Base-by-base conservation (phyloP, 2,797 vertebrate genomes). In the Nannoperca obscura region DNA sequence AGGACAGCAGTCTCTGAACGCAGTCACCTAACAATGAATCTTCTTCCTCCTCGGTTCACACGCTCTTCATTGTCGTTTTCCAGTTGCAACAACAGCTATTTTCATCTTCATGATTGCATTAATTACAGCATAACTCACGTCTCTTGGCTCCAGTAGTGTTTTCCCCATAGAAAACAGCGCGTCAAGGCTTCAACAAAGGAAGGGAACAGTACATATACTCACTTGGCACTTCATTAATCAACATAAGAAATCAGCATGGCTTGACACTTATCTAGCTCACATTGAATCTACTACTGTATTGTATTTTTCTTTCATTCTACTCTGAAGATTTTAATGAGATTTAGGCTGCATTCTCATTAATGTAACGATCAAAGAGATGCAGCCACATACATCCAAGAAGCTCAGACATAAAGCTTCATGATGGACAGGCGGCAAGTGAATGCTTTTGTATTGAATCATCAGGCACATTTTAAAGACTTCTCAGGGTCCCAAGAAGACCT, bases 141-240 rank as follows among this genome's bases (percentile, higher is more conserved):
- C 86, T 92, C 86, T 59, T 20, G 83, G 86, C 93, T 91, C 91
- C 89, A 81, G 73, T 63, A 38, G 89, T 88, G 86, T 94, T 86
- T 89, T 94, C 92, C 94, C 94, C 75, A 65, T 52, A 94, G 94
- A 91, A 91, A 90, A 92, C 88, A 83, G 68, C 27, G 17, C 85
- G 93, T 94, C 91, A 88, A 73, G 80, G 78, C 85, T 90, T 88
- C 85, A 92, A 93, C 92, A 86, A 87, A 86, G 86, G 88, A 84
- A 74, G 76, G 78, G 82, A 92, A 87, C 87, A 89, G 86, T 90
- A 88, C 83, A 90, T 90, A 91, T 86, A 89, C 93, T 89, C 87
- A 71, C 79, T 76, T 91, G 90, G 86, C 89, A 91, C 87, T 93
- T 95, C 93, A 95, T 95, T 95, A 94, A 95, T 95, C 94, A 95